Evolutionary conservation across 2,888 invertebrate species (phyloP).

Genomic region (Zaprionus bogoriensis): DNA sequence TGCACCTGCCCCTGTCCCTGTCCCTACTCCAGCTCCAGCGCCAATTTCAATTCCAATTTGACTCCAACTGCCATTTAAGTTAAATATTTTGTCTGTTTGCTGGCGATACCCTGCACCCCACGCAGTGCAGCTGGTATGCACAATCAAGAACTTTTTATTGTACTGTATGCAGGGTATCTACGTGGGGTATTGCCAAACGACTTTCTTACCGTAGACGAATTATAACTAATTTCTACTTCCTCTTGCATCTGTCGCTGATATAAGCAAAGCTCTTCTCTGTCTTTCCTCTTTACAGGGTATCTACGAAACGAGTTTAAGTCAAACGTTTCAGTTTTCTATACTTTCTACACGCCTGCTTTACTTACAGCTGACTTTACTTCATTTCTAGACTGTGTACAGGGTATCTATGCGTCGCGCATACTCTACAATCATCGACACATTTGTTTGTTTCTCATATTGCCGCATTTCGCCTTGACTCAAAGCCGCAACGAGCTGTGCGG

Average conservation of each 20-base stretch:
- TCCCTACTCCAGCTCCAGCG: slow-evolving; percentile 38
- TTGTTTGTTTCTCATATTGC: slow-evolving; percentile 31
- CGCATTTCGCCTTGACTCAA: slow-evolving; percentile 55
- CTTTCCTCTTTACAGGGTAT: too few species aligned
- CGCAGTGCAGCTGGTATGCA: not conserved
- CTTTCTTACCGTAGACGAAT: too few species aligned
- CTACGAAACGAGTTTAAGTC: too few species aligned
- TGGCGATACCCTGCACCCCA: not conserved
- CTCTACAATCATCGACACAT: not conserved
- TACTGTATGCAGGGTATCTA: not conserved
- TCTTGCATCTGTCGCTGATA: too few species aligned
- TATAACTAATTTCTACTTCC: too few species aligned
- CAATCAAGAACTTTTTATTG: not conserved
- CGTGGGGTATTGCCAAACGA: too few species aligned
- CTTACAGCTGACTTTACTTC: not conserved
- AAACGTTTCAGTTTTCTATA: too few species aligned
- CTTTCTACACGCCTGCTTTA: too few species aligned
- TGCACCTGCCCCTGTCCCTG: not conserved
- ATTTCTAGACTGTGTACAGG: not conserved
- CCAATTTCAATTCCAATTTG: slow-evolving; percentile 37
- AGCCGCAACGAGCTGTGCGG: slow-evolving; percentile 53
- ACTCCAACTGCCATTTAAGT: slow-evolving; percentile 68
- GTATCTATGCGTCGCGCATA: not conserved
- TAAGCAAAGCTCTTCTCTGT: too few species aligned
- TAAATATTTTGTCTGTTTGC: slow-evolving; percentile 68